These are phyloP conservation scores for Neogobius melanostomus DNA, from an alignment of 2,113 vertebrate species.

Conservation along the genomic window DNA sequence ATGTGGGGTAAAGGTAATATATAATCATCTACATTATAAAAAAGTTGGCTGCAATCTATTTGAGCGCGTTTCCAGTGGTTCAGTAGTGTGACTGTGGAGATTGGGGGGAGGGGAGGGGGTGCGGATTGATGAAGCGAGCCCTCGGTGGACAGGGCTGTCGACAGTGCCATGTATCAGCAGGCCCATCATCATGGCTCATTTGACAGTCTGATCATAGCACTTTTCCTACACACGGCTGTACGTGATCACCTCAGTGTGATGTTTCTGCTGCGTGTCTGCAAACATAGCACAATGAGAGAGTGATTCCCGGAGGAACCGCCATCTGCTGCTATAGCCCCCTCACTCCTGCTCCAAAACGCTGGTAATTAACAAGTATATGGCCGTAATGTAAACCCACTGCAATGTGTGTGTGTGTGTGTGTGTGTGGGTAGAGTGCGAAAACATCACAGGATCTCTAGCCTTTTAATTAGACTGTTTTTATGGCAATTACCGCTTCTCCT, in stretches of 20 bases:
- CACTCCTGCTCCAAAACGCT: slow-evolving; percentile 42
- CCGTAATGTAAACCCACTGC: slow-evolving; percentile 54
- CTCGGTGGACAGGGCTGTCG: slow-evolving; percentile 37
- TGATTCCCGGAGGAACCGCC: slow-evolving; percentile 49
- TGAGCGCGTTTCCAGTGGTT: slow-evolving; percentile 46
- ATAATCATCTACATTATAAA: neutral
- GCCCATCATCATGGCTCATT: slow-evolving; percentile 59
- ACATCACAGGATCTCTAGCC: slow-evolving; percentile 55
- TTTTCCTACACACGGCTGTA: slow-evolving; percentile 35
- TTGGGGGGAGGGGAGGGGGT: slow-evolving; percentile 25
- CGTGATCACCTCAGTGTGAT: slow-evolving; percentile 55
- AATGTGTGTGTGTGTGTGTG: slow-evolving; percentile 34
- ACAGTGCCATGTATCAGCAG: slow-evolving; percentile 46
- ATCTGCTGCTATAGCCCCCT: slow-evolving; percentile 50
- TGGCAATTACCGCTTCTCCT: slow-evolving; percentile 60
- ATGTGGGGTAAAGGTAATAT: neutral
- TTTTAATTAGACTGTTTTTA: slow-evolving; percentile 70
- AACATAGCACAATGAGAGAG: slow-evolving; percentile 51
- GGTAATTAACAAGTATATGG: slow-evolving; percentile 60
- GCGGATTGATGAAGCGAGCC: slow-evolving; percentile 27
- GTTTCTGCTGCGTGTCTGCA: slow-evolving; percentile 48
- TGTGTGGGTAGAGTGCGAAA: slow-evolving; percentile 46
- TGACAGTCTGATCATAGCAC: slow-evolving; percentile 62
- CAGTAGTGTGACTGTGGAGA: slow-evolving; percentile 28
- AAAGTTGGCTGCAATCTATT: slow-evolving; percentile 20